phyloP scores from a whole-genome alignment of 2,888 invertebrate species.

The Lasioglossum malachurum region DNA sequence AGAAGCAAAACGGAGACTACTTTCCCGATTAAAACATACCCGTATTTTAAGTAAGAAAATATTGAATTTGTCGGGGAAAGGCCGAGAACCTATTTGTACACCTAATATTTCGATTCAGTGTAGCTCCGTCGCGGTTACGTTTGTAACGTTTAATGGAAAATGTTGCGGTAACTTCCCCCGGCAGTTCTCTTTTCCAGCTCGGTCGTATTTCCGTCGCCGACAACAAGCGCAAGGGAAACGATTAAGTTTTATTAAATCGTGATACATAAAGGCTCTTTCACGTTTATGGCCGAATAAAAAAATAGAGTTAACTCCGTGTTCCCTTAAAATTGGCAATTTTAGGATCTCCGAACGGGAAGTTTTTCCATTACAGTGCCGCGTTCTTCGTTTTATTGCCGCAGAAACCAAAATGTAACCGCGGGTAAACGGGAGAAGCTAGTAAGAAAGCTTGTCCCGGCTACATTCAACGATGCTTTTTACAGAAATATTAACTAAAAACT shows the following conservation, averaged over 20 bases:
- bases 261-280: not conserved
- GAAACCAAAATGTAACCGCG: constrained; percentile 33
- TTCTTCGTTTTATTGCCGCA: constrained; percentile 30
- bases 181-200: not conserved
- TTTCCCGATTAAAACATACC: too few species aligned
- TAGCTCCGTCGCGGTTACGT: not conserved
- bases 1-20: too few species aligned
- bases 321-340: constrained; percentile 52
- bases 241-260: constrained; percentile 44
- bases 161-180: not conserved
- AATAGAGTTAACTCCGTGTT: constrained; percentile 32
- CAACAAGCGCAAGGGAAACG: constrained; percentile 3
- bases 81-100: too few species aligned
- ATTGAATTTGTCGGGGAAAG: too few species aligned
- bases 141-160: not conserved
- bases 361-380: constrained; percentile 43
- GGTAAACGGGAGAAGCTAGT: not conserved
- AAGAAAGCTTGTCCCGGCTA: constrained; percentile 23
- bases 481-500: constrained; percentile 26
- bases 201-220: not conserved
- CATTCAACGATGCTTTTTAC: constrained; percentile 10
- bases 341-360: constrained; percentile 35
- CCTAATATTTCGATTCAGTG: too few species aligned
- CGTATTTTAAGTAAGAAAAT: too few species aligned
- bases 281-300: constrained; percentile 35